Evolutionary conservation across 2,888 invertebrate genomes (phyloP), one percentile per base, ranked within the genome.

Genomic region (Sturmia bella): DNA sequence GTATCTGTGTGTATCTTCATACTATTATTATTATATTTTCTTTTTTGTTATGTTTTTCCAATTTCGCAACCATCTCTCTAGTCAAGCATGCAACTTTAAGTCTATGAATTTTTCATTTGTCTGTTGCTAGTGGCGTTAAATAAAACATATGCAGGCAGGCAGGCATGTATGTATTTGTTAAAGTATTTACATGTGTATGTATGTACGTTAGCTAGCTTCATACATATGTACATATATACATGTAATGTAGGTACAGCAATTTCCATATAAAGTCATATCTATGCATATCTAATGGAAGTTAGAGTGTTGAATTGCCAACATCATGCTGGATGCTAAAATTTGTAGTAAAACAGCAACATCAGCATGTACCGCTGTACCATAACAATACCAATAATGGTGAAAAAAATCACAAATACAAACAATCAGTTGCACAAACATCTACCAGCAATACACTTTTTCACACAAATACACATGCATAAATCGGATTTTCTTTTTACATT

Each of bases 71-170:
- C 74, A 70, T 75, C 66, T 75, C 70, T 75, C 74, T 61, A 82
- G 82, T 84, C 85, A 85, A 80, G 84, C 85, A 83, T 84, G 80
- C 80, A 83, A 81, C 83, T 78, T 75, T 70, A 70, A 75, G 74
- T 82, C 78, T 72, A 78, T 78, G 82, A 82, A 82, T 82, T 82
- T 82, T 82, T 78, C 83, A 80, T 72, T 83, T 85, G 87, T 87
- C 87, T 87, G 74, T 83, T 80, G 87, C 87, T 86, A 84, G 83
- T 85, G 86, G 87, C 88, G 85, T 87, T 89, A 88, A 88, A 87
- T 88, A 87, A 85, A 82, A 21, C 45, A 56, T 63, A 13, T 50
- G 15, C 7, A 52, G 41, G 11, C 27, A 21, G 9, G 17, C 11
- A 13, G 17, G n/a, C 19, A 17, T 61, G 27, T 41, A 12, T 61